Evolutionary conservation across 2,113 vertebrate species (phyloP), one percentile per base, ranked within the genome.

Genomic region (Rattus rattus): DNA sequence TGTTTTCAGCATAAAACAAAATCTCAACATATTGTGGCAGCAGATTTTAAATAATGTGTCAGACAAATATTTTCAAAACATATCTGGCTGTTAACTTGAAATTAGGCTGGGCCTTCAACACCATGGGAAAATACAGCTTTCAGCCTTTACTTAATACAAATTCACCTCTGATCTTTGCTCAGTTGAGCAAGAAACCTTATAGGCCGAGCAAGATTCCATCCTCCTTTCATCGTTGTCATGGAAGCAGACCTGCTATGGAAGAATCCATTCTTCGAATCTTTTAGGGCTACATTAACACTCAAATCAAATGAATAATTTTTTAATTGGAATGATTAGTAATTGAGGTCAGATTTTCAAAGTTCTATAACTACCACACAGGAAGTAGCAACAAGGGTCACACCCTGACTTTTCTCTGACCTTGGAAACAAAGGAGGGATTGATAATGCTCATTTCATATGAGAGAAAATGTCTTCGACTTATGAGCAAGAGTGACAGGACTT

Each of bases 1-100:
- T 9, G 5, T 91, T 28, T 81, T 85, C 72, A 92, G 6, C 80
- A 43, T 80, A 67, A 96, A 91, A 70, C 81, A 72, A 97, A 96
- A 94, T 91, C 14, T 96, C 28, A 90, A 93, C 96, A 96, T 96
- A 97, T 97, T 97, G 94, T 97, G 43, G 56, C n/a, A 94, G 91
- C 94, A 97, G 43, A 93, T 95, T 98, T 97, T 87, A n/a, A 94
- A 87, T 65, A 94, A n/a, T 33, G 86, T 97, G 85, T 95, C 54
- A 97, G 90, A 89, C 75, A 96, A 97, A 97, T 97, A 97, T 97
- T 97, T 97, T 96, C 96, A 95, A 97, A 97, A 96, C 65, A 98
- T 33, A 83, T 77, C 39, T 73, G 47, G 52, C 65, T 95, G 91
- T 83, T 92, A 88, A 88, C 69, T 96, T 94, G 52, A 96, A 96